These are phyloP conservation scores for Nyctibius bracteatus DNA, from an alignment of 2,113 vertebrate species.

Conservation along the genomic window DNA sequence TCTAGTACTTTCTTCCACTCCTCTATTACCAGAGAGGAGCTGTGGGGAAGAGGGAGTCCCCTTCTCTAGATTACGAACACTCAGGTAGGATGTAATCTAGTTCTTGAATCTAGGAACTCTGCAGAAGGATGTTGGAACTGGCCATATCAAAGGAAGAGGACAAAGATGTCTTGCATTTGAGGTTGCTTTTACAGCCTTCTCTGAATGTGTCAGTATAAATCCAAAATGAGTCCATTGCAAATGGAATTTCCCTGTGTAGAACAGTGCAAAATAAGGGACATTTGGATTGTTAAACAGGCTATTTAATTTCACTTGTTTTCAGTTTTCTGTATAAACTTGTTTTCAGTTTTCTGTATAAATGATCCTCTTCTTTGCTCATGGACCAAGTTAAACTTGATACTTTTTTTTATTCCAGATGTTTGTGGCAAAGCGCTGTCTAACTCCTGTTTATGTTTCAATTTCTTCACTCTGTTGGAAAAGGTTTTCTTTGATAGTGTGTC, in stretches of 20 bases:
- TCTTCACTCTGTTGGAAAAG: not conserved
- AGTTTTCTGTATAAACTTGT: not conserved
- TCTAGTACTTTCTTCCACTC: not conserved
- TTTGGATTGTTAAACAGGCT: not conserved
- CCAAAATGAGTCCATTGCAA: not conserved
- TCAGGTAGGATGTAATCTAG: rapidly evolving
- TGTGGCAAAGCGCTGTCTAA: not conserved
- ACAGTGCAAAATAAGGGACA: not conserved
- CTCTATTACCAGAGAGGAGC: not conserved
- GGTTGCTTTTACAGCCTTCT: not conserved
- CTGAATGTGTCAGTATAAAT: not conserved
- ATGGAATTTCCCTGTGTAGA: not conserved
- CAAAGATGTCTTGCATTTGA: not conserved
- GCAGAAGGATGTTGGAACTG: not conserved
- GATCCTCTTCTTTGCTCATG: not conserved
- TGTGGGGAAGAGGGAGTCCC: not conserved
- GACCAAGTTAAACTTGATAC: not conserved
- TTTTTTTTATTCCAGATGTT: not conserved
- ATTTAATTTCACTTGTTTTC: not conserved
- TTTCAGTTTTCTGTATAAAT: not conserved
- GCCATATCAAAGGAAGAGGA: not conserved
- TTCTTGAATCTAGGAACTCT: not conserved
- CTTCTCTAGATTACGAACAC: not conserved
- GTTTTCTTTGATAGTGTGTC: constrained; percentile 4
- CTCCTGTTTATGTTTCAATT: not conserved